Evolutionary conservation across 2,797 vertebrate genomes (phyloP).

Genomic region (Oreochromis mossambicus): DNA sequence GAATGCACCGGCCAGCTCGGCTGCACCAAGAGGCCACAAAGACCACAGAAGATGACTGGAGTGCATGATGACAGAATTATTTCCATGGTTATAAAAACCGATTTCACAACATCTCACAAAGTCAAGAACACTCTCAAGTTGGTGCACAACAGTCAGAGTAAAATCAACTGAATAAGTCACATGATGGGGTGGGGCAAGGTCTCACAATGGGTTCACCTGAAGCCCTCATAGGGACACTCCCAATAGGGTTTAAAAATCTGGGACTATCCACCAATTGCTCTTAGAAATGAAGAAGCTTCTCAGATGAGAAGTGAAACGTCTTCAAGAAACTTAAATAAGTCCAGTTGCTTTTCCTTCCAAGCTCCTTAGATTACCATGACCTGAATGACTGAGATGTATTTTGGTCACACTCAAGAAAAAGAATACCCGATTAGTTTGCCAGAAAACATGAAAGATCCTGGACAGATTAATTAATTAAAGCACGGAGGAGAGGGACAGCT

Average conservation of each 20-base stretch:
- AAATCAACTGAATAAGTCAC: neutral
- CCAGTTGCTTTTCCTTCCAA: neutral
- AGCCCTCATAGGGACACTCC: neutral
- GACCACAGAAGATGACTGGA: neutral
- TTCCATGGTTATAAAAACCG: fast-evolving
- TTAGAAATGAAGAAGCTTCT: neutral
- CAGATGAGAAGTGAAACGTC: neutral
- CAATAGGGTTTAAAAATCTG: neutral
- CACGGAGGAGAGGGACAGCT: fast-evolving
- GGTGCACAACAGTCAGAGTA: neutral
- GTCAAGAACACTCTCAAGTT: fast-evolving
- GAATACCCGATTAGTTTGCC: fast-evolving
- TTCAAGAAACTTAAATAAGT: fast-evolving
- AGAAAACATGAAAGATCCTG: neutral
- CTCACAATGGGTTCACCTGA: too few species aligned
- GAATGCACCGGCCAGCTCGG: neutral
- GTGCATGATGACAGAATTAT: neutral
- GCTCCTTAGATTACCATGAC: neutral
- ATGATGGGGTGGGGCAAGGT: fast-evolving
- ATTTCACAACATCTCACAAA: neutral
- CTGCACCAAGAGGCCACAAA: neutral
- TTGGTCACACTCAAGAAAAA: fast-evolving
- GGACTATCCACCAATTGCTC: fast-evolving
- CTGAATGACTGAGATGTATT: neutral
- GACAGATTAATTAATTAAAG: neutral